Conservation (phyloP, 2,888 invertebrate genomes). For the Sarcophaga caerulescens region DNA sequence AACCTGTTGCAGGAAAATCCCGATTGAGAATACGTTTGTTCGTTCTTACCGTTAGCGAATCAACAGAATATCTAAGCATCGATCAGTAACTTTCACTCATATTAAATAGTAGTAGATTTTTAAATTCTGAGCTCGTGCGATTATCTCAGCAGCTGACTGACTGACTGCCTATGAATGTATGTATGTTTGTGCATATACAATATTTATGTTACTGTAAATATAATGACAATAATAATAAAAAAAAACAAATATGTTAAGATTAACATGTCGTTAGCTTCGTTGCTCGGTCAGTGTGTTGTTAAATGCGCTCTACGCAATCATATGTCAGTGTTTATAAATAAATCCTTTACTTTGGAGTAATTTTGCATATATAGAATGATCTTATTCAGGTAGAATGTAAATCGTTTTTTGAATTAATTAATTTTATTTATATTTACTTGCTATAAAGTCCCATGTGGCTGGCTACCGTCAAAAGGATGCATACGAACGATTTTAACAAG, state of each 20-base stretch:
- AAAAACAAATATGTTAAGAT: neutral
- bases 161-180: too few relatives aligned
- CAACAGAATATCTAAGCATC: slow-evolving; percentile 44
- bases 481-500: too few relatives aligned
- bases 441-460: too few relatives aligned
- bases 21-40: slow-evolving; percentile 38
- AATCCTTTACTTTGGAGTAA: too few relatives aligned
- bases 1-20: slow-evolving; percentile 41
- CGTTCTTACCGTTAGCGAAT: slow-evolving; percentile 37
- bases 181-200: slow-evolving; percentile 5
- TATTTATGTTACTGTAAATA: slow-evolving; percentile 21
- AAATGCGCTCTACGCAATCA: too few relatives aligned
- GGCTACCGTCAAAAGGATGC: too few relatives aligned
- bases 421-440: too few relatives aligned
- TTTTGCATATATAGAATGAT: too few relatives aligned
- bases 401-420: too few relatives aligned
- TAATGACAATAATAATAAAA: slow-evolving; percentile 12
- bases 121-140: slow-evolving; percentile 55
- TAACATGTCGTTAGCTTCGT: neutral
- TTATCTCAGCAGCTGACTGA: slow-evolving; percentile 39
- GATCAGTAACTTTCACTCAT: slow-evolving; percentile 34
- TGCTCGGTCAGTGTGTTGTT: slow-evolving; percentile 10
- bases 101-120: slow-evolving; percentile 39
- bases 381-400: too few relatives aligned
- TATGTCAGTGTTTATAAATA: too few relatives aligned